Conservation (phyloP, 2,888 invertebrate species). For the Ametastegia equiseti region DNA sequence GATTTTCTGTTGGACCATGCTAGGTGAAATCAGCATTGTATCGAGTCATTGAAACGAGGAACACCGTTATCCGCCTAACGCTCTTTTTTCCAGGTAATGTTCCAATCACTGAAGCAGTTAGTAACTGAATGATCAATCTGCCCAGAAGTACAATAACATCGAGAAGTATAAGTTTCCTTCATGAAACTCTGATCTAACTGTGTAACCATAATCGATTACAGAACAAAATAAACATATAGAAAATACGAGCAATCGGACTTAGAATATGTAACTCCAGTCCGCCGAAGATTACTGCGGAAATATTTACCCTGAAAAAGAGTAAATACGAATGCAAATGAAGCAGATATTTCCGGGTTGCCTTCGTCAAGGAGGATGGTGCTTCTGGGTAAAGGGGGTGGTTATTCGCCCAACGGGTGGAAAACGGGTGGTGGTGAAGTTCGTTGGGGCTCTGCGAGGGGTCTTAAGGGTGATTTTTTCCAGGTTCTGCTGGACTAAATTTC, state of each 20-base stretch:
- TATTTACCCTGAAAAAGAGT: background rate
- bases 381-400: constrained; percentile 19
- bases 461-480: constrained; percentile 67
- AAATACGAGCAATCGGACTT: background rate
- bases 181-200: too few relatives aligned
- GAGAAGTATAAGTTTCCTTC: too few relatives aligned
- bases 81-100: too few relatives aligned
- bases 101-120: too few relatives aligned
- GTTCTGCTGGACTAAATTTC: constrained; percentile 73
- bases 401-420: constrained; percentile 18
- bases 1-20: too few relatives aligned
- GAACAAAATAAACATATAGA: background rate
- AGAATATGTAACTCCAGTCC: background rate
- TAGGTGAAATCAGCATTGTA: too few relatives aligned
- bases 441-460: constrained; percentile 56
- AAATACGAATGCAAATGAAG: constrained; percentile 39
- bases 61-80: too few relatives aligned
- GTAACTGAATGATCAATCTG: too few relatives aligned
- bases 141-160: too few relatives aligned
- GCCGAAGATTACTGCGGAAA: background rate
- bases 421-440: constrained; percentile 18
- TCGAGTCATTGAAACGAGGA: too few relatives aligned
- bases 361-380: background rate
- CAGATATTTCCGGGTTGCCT: constrained; percentile 13
- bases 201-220: background rate